These are phyloP conservation scores for Drosophila persimilis DNA, from an alignment of 1,140 invertebrate species.

Conservation along the genomic window DNA sequence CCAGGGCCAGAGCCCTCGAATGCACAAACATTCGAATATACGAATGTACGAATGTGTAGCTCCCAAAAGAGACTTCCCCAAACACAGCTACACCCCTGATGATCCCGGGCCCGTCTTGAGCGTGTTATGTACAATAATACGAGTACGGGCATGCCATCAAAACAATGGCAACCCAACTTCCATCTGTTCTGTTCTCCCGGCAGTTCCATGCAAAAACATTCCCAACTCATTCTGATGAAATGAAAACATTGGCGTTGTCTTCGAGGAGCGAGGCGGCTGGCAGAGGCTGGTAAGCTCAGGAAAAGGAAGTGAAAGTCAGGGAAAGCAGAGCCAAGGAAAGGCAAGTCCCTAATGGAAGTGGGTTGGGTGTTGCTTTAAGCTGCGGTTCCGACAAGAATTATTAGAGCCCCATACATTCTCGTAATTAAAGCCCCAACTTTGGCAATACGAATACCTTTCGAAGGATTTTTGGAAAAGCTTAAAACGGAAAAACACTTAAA, in stretches of 20 bases:
- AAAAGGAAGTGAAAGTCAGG: not conserved
- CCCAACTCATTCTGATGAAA: constrained; percentile 15
- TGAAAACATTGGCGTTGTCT: constrained; percentile 10
- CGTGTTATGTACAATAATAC: constrained; percentile 46
- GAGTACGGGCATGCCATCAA: constrained; percentile 16
- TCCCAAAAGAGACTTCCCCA: no score
- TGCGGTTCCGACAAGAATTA: constrained; percentile 8
- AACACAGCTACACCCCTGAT: not conserved
- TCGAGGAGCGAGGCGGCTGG: no score
- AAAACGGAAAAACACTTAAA: no score
- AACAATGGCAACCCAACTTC: constrained; percentile 20
- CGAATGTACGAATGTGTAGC: no score
- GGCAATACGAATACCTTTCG: no score
- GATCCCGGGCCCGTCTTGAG: constrained; percentile 5
- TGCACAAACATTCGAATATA: not conserved
- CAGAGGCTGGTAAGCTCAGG: not conserved
- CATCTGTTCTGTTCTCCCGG: no score
- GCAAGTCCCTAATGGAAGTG: not conserved
- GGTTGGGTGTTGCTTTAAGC: not conserved
- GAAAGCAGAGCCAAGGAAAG: not conserved
- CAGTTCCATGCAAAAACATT: constrained; percentile 2
- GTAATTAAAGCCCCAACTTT: no score
- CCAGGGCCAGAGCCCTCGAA: not conserved
- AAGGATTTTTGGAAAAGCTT: no score
- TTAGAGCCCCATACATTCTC: not conserved